Base-by-base conservation (phyloP, 1,140 invertebrate genomes). In the Lordiphosa stackelbergi region DNA sequence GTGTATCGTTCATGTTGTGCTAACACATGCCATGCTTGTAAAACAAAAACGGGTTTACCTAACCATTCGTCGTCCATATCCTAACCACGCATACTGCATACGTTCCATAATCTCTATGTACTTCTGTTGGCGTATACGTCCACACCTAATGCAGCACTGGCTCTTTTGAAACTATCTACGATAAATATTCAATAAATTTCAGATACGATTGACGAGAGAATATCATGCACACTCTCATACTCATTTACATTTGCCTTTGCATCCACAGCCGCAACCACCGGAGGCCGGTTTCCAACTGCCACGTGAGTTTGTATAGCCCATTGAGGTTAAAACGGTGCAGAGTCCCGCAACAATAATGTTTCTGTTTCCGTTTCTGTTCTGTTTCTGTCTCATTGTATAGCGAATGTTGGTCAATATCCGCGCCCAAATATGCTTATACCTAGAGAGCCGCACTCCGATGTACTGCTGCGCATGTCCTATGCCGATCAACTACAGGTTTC, bases 211-310 rank as follows among this genome's bases (percentile, higher is more conserved):
- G 87, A 86, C 86, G 77, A 86, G 86, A 85, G 87, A 88, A 87
- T 88, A 85, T 87, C 85, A 88, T 58, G 85, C 85, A 87, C 90
- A 91, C 77, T 90, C 94, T 71, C 96, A 97, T 90, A 94, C 95
- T 74, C 96, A 97, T 90, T 95, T 94, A 70, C 95, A 96, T 90
- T 92, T 96, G 85, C 95, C 96, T 90, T 91, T 96, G 85, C 85
- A 86, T 86, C 94, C 95, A 90, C 93, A 93, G 87, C 93, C 94
- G 89, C 94, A 95, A 88, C 91, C 90, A 77, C 89, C 90, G 66
- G 92, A 92, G 85, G 93, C 92, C 84, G 87, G 86, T 86, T 88
- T 88, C 85, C 87, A 88, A 86, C 87, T 88, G 77, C 86, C 87
- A 88, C 87, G 87, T 88, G 87, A 88, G 87, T 88, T 88, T 88